Evolutionary conservation across 2,888 invertebrate genomes (phyloP).

Genomic region (Cephus pulcher): DNA sequence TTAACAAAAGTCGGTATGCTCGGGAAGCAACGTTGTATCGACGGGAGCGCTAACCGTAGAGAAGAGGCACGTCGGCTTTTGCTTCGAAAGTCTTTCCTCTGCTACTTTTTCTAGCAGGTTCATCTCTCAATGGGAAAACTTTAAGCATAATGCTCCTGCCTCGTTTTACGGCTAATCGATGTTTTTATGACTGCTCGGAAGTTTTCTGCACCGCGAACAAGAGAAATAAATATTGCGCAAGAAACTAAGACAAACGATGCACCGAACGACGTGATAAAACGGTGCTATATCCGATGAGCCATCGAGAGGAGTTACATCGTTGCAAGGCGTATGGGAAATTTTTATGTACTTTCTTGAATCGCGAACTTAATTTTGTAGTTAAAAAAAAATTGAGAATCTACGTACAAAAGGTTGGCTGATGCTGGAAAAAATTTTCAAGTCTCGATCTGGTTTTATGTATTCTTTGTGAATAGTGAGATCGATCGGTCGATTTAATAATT

Average conservation of each 20-base stretch:
- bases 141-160: constrained; percentile 31
- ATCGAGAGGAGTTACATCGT: background rate
- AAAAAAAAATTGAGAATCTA: background rate
- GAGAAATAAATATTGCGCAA: constrained; percentile 36
- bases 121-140: constrained; percentile 41
- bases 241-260: constrained; percentile 9
- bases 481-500: background rate
- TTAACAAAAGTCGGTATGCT: background rate
- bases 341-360: background rate
- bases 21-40: background rate
- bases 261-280: constrained; percentile 28
- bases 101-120: constrained; percentile 28
- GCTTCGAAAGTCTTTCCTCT: constrained; percentile 25
- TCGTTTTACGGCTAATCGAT: constrained; percentile 46
- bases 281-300: background rate
- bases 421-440: background rate
- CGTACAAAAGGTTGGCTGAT: background rate
- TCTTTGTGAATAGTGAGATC: too few relatives aligned
- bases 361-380: too few relatives aligned
- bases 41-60: background rate
- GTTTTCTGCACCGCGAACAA: constrained; percentile 22
- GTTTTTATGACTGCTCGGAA: constrained; percentile 29
- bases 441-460: background rate
- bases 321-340: background rate
- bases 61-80: background rate